Conservation (phyloP, 35 echinoderm and acorn worm genomes). For the Holothuria glaberrima region DNA sequence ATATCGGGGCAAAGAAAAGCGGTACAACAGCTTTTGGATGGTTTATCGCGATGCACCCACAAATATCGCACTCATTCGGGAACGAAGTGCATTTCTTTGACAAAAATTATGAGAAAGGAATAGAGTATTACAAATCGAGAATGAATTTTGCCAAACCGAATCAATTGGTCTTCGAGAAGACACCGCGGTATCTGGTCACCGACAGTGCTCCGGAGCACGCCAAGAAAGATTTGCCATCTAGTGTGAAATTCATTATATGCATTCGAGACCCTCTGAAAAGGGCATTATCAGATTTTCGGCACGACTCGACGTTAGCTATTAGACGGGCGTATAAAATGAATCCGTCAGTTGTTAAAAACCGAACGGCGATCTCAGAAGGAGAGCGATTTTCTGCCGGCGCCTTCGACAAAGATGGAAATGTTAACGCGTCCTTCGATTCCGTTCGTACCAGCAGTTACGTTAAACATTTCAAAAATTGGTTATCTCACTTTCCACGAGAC, state of each 20-base stretch:
- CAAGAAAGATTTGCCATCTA: conserved; percentile 8
- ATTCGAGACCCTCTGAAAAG: conserved; percentile 64
- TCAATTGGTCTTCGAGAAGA: conserved; percentile 65
- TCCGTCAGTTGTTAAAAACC: neutral
- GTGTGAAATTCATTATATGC: conserved; percentile 65
- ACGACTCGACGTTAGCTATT: conserved; percentile 47
- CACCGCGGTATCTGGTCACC: conserved; percentile 63
- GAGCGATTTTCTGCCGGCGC: neutral
- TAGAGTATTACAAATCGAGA: conserved; percentile 56
- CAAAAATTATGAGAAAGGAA: conserved; percentile 34
- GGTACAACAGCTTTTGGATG: conserved; percentile 68
- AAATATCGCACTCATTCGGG: conserved; percentile 55
- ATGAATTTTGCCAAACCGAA: conserved; percentile 54
- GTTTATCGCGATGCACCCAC: conserved; percentile 57
- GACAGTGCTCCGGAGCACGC: conserved; percentile 29
- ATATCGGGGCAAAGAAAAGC: conserved; percentile 67
- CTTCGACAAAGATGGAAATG: conserved; percentile 28
- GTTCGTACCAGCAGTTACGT: conserved; percentile 54
- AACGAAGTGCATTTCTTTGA: conserved; percentile 78
- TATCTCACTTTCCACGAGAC: conserved; percentile 23
- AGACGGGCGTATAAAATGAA: conserved; percentile 2
- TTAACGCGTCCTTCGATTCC: conserved; percentile 12
- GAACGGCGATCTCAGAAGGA: conserved; percentile 25
- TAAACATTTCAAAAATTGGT: conserved; percentile 57
- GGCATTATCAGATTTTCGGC: conserved; percentile 66